Evolutionary conservation across 2,113 vertebrate species (phyloP).

Genomic region (Nematolebias whitei): DNA sequence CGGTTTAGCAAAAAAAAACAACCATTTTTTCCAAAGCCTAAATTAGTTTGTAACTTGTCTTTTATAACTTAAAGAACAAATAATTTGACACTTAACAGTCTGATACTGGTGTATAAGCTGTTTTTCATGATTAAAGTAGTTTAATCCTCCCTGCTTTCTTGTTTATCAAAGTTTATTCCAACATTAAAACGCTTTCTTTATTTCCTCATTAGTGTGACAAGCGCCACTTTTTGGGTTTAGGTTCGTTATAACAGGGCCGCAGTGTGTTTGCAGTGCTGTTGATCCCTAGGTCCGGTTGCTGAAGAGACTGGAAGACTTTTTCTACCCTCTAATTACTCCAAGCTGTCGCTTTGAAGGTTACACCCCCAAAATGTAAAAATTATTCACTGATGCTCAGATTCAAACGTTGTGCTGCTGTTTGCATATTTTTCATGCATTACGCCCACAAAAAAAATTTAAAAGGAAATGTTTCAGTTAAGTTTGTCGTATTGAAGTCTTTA

Average conservation of each 20-base stretch:
- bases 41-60: neutral
- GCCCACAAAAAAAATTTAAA: constrained; percentile 11
- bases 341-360: constrained; percentile 71
- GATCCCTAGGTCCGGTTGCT: constrained; percentile 61
- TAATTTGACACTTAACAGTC: neutral
- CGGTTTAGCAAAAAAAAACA: constrained; percentile 30
- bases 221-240: constrained; percentile 55
- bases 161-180: neutral
- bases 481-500: constrained; percentile 75
- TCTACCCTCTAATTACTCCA: constrained; percentile 76
- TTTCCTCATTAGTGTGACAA: constrained; percentile 53
- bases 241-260: constrained; percentile 55
- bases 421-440: neutral
- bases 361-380: constrained; percentile 1
- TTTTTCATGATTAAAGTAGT: constrained; percentile 4
- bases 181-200: constrained; percentile 7
- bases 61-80: neutral
- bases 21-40: neutral
- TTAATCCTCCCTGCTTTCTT: neutral
- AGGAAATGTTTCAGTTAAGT: constrained; percentile 29
- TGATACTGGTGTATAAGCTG: constrained; percentile 12
- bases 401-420: neutral
- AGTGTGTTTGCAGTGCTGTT: constrained; percentile 64
- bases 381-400: constrained; percentile 10
- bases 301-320: constrained; percentile 67